Evolutionary conservation across 2,888 invertebrate species (phyloP).

Genomic region (Chamaedrilus cognettii): DNA sequence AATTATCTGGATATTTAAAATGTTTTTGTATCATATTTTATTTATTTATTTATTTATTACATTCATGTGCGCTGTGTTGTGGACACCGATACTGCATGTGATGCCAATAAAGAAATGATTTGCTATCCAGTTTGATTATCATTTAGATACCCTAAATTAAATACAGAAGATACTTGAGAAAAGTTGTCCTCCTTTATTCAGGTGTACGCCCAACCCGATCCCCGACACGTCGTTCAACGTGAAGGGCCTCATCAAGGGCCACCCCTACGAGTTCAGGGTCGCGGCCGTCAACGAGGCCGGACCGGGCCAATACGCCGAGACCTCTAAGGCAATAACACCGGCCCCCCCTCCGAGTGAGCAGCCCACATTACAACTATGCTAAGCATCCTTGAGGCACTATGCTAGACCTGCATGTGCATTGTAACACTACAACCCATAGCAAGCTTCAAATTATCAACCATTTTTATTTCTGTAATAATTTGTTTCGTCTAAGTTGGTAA

Average conservation of each 20-base stretch:
- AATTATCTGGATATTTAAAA: too few species aligned
- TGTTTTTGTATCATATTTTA: too few species aligned
- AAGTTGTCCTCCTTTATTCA: conserved; percentile 27
- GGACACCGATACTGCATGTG: neutral
- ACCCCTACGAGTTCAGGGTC: conserved; percentile 97
- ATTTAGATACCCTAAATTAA: too few species aligned
- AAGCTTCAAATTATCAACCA: too few species aligned
- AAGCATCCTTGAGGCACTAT: too few species aligned
- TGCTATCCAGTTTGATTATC: neutral
- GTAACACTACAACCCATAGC: too few species aligned
- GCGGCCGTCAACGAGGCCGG: conserved; percentile 96
- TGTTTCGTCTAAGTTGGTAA: too few species aligned
- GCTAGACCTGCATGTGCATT: too few species aligned
- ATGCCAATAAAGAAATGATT: neutral
- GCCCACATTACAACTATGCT: too few species aligned
- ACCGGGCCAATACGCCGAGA: conserved; percentile 89
- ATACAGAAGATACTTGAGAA: neutral
- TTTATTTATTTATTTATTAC: too few species aligned
- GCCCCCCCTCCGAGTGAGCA: conserved; percentile 77
- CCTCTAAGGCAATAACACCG: conserved; percentile 88
- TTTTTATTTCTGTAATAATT: too few species aligned
- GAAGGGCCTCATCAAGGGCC: conserved; percentile 83
- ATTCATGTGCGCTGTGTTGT: neutral
- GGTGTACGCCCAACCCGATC: conserved; percentile 71
- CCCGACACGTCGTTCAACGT: conserved; percentile 83